Evolutionary conservation across 2,797 vertebrate species (phyloP), one percentile per base, ranked within the genome.

Genomic region (Zalophus californianus): DNA sequence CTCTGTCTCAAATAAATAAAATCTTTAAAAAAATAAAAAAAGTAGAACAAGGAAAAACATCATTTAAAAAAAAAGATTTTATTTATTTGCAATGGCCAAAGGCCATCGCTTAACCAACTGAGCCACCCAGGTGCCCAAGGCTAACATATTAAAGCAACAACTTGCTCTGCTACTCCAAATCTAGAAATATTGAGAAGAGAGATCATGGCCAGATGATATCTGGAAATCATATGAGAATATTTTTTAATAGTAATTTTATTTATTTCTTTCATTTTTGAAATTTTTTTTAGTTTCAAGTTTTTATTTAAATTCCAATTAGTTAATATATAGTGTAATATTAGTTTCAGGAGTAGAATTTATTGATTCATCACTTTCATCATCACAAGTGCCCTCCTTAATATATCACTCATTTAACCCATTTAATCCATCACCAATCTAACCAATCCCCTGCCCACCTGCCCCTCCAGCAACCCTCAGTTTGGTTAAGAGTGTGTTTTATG

Each of bases 181-280:
- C 32, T 7, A 84, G 38, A 95, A 54, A 86, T 52, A 60, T 25
- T 78, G 11, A 86, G 62, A 91, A 88, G 41, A 52, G 72, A 97
- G 4, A 83, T 27, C 13, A 27, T 5, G n/a, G 38, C 3, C 23
- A 84, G 18, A 62, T 35, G 66, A 72, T n/a, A 60, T 6, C 21
- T 29, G 29, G 16, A 72, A 52, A 50, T 27, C 8, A 25, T 48
- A 3, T 2, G 16, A 86, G 25, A 7, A 84, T 13, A 32, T n/a
- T 75, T 23, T 68, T 68, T 68, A 4, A 35, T 16, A 20, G 66
- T 18, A 68, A 35, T 68, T 35, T 68, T 68, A 70, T 70, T 41
- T 25, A 15, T 44, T 44, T 38, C 1, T 23, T 66, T 20, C 16
- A 66, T 35, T 68, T 48, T 0, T 2, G 18, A 48, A 75, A 5